Conservation (phyloP, 35 echinoderm and acorn worm genomes). For the Apostichopus japonicus region DNA sequence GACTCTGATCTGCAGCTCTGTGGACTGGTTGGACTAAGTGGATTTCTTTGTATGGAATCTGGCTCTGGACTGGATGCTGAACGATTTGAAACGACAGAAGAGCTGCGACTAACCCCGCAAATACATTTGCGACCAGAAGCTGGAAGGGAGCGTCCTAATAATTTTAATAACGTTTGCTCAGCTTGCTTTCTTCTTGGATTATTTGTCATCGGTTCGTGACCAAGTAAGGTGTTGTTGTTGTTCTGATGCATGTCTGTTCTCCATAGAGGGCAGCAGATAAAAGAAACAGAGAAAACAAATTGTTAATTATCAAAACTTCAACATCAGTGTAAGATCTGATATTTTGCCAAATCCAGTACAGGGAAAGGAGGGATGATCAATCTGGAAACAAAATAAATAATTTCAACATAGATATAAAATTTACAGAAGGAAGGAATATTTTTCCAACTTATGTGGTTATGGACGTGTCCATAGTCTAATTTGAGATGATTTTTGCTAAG, state of each 20-base stretch:
- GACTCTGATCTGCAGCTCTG: constrained; percentile 78
- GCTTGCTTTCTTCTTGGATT: constrained; percentile 86
- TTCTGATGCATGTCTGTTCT: constrained; percentile 94
- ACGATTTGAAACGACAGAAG: constrained; percentile 89
- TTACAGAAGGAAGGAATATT: no score
- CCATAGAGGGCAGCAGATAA: constrained; percentile 16
- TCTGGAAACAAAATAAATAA: no score
- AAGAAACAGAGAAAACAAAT: constrained; percentile 5
- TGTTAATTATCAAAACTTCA: neutral
- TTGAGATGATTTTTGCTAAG: no score
- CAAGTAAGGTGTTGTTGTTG: constrained; percentile 82
- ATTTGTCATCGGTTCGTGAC: constrained; percentile 80
- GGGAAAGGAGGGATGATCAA: no score
- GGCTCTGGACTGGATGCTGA: constrained; percentile 87
- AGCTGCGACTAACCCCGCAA: constrained; percentile 95
- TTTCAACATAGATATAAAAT: no score
- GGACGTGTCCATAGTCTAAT: no score
- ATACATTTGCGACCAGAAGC: constrained; percentile 89
- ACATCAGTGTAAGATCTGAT: neutral
- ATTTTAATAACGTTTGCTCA: constrained; percentile 80
- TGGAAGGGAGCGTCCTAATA: constrained; percentile 85
- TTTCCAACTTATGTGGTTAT: no score
- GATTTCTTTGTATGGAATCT: constrained; percentile 56
- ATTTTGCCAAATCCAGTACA: no score
- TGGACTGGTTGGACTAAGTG: constrained; percentile 78